Evolutionary conservation across 2,888 invertebrate species (phyloP), one percentile per base, ranked within the genome.

Genomic region (Drosophila stalkeri): DNA sequence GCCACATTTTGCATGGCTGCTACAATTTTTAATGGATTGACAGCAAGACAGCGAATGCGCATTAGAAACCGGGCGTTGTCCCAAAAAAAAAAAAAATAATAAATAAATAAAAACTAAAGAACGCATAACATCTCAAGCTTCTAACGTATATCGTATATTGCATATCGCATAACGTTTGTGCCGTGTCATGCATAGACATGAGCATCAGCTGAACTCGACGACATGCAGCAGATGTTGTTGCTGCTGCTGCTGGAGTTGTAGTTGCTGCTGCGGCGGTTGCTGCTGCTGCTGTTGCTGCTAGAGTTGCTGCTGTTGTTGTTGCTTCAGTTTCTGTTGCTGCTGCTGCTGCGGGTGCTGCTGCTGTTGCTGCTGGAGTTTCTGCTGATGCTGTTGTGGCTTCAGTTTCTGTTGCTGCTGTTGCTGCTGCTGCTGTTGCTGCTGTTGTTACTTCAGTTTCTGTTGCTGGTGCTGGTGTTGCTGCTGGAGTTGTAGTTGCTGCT

Each of bases 1-100:
- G 85, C 81, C 85, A 73, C 79, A 64, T 74, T 66, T 72, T 77
- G 80, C 27, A 27, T 82, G 72, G 83, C 73, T 85, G 77, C 72
- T 80, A 77, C 83, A 80, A 64, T 83, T 80, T 83, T 77, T 84
- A 86, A 84, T 86, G 77, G 87, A 86, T 86, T 89, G 86, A 86
- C 89, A 75, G 85, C 84, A 75, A 75, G 86, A 88, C 89, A 88
- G 65, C 80, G 81, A 79, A 86, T 82, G 72, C 80, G 84, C 86
- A 88, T 86, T 84, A 82, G 86, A 86, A 80, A 77, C 63, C 77
- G 68, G 65, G 67, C 65, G 66, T 60, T 49, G 56, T 47, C 60
- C 43, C 49, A 11, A 54, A 37, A 37, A 27, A 27, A 27, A 23
- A 23, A 23, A 23, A 23, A 23, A 27, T 4, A 27, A 27, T 6